These are phyloP conservation scores for Chamaea fasciata DNA, from an alignment of 2,113 vertebrate species.

Conservation along the genomic window DNA sequence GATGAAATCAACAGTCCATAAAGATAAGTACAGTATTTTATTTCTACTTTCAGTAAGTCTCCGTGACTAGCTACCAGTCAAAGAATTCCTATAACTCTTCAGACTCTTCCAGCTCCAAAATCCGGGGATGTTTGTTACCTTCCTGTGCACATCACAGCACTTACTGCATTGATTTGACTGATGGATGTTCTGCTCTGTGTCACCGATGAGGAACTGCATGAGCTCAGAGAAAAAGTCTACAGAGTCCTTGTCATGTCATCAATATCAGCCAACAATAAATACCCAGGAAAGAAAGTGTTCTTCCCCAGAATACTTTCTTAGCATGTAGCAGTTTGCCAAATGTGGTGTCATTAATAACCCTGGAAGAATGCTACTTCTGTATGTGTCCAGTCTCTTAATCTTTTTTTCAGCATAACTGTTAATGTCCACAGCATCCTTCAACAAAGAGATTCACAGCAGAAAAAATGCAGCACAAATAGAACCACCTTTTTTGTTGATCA, in stretches of 20 bases:
- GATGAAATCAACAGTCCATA: background rate
- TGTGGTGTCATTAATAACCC: background rate
- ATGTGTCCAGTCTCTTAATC: background rate
- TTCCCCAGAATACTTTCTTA: background rate
- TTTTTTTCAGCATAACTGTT: background rate
- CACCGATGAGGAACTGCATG: background rate
- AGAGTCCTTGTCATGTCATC: background rate
- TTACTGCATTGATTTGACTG: background rate
- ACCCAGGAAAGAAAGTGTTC: background rate
- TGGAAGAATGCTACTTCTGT: background rate
- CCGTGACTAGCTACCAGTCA: background rate
- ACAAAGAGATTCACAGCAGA: background rate
- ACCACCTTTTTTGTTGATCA: background rate
- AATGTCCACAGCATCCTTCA: background rate
- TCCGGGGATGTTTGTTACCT: background rate
- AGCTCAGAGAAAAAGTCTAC: background rate
- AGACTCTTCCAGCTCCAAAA: background rate
- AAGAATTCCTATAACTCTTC: background rate
- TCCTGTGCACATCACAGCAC: background rate
- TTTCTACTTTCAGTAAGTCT: background rate
- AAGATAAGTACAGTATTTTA: background rate
- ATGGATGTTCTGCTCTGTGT: background rate
- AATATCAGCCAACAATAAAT: background rate
- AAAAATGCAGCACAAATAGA: background rate
- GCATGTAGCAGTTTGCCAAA: background rate